Base-by-base conservation (phyloP, 2,888 invertebrate genomes). In the Hemaris fuciformis region DNA sequence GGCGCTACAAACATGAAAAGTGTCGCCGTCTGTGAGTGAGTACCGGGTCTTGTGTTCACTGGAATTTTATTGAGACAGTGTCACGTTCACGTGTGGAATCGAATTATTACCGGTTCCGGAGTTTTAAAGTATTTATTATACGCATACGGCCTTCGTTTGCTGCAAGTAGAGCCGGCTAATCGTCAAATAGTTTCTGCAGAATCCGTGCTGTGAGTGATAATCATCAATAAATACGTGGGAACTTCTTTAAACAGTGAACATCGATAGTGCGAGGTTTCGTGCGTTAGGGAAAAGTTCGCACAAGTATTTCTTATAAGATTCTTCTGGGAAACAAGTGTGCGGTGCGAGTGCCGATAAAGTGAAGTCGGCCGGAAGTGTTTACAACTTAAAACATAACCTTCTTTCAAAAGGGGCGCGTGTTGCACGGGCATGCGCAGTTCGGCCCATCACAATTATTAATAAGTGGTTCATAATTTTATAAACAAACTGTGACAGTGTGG, bases 41-140 rank as follows among this genome's bases (percentile, higher is more conserved):
- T 84, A 80, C 63, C 69, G 68, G 74, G 81, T 84, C 83, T 82
- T 76, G 66, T 83, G 79, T 81, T 79, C 70, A 76, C 80, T 72
- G 74, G 79, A 75, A 74, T 84, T 82, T 87, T 87, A 80, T 87
- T 88, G 91, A 90, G 92, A 89, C 92, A 87, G 89, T 88, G 88
- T 88, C 86, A 89, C 82, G 81, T 88, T 89, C 89, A 91, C 89
- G 90, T 89, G 89, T 77, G 83, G 83, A 83, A 81, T 87, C 83
- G 82, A 84, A 88, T 88, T 88, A 81, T 87, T 87, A 85, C 91
- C 91, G 91, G 91, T 89, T 88, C 84, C 88, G 84, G 85, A 88
- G 88, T 90, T 91, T 89, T 87, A 78, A 87, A 91, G 89, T 90
- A 88, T 89, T 88, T 89, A 84, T 86, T 74, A 86, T 76, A 87